A percentile compares a stretch with the other conserved stretches of the same genome.
phyloP scores from a whole-genome alignment of 2,113 vertebrate species.

The Laticauda laticaudata region DNA sequence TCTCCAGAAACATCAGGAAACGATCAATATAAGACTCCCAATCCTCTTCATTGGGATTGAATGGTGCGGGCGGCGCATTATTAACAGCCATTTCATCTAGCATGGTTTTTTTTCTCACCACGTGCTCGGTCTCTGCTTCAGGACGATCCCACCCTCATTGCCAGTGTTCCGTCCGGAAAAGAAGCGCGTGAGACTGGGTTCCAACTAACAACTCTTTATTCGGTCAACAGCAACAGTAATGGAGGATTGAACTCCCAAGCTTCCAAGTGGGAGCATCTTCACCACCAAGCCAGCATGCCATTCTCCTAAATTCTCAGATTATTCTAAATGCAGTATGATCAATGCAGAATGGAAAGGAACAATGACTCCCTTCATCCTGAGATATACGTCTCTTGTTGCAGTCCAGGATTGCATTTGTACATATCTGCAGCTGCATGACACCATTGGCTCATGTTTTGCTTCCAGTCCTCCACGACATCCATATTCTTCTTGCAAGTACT shows the following conservation, averaged over 20 bases:
- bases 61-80: too few relatives aligned
- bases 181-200: too few relatives aligned
- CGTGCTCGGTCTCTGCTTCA: too few relatives aligned
- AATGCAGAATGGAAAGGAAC: background rate
- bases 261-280: background rate
- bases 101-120: too few relatives aligned
- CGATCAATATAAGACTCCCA: too few relatives aligned
- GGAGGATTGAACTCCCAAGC: background rate
- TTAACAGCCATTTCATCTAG: too few relatives aligned
- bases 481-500: background rate
- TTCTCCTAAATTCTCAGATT: background rate
- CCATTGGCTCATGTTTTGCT: background rate
- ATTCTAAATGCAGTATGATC: background rate
- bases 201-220: too few relatives aligned
- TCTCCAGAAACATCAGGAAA: too few relatives aligned
- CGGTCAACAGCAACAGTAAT: too few relatives aligned
- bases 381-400: background rate
- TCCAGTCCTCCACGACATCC: background rate
- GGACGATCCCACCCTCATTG: too few relatives aligned
- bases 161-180: too few relatives aligned
- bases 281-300: background rate
- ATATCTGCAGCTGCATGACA: background rate
- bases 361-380: background rate
- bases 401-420: background rate
- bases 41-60: too few relatives aligned